Evolutionary conservation across 35 echinoderm and acorn worm genomes (phyloP).

Genomic region (Heliocidaris erythrogramma): DNA sequence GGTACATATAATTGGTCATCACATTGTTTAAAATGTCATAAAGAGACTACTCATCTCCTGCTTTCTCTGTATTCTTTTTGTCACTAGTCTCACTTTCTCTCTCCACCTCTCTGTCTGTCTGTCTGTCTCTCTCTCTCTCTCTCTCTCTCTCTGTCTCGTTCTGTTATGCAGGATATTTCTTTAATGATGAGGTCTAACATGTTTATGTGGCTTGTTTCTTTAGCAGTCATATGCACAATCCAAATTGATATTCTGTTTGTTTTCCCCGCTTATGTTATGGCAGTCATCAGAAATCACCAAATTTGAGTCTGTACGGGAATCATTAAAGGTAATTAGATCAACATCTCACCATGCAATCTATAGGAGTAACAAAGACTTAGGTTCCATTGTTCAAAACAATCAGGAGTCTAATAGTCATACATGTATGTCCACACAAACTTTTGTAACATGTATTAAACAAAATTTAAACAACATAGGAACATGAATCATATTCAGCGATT

Average conservation of each 20-base stretch:
- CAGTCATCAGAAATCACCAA: slow-evolving; percentile 69
- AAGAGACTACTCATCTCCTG: no score
- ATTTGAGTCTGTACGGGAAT: slow-evolving; percentile 72
- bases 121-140: not conserved
- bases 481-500: no score
- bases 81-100: not conserved
- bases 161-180: not conserved
- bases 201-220: not conserved
- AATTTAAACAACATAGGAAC: no score
- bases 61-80: no score
- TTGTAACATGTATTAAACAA: no score
- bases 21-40: no score
- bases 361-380: no score
- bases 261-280: slow-evolving; percentile 28
- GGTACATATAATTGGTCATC: no score
- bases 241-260: not conserved
- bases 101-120: not conserved
- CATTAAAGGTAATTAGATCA: slow-evolving; percentile 57
- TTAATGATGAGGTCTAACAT: not conserved
- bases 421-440: no score
- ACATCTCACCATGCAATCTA: not conserved
- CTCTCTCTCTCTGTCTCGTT: no score
- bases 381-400: not conserved
- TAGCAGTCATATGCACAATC: not conserved
- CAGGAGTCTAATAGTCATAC: no score